A percentile compares a stretch with the other conserved stretches of the same genome.
Conservation (phyloP, 1,140 invertebrate genomes). For the Caenorhabditis remanei region DNA sequence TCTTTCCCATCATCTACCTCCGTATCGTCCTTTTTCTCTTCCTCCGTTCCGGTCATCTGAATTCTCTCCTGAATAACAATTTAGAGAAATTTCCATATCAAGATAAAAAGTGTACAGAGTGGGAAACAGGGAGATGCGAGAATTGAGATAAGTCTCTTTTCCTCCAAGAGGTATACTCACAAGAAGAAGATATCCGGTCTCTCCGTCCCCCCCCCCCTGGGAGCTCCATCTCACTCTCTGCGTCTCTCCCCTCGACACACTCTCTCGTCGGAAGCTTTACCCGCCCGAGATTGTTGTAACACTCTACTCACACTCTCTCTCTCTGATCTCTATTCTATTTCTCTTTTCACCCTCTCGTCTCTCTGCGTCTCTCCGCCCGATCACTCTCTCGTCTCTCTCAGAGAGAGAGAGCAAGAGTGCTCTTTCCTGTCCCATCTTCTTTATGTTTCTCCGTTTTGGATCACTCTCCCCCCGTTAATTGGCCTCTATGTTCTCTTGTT, state of each 20-base stretch:
- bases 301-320: background rate
- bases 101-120: background rate
- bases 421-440: constrained; percentile 5
- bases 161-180: background rate
- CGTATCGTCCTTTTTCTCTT: background rate
- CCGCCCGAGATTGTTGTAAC: background rate
- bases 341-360: background rate
- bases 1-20: background rate
- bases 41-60: constrained; percentile 42
- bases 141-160: background rate
- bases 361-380: constrained; percentile 1
- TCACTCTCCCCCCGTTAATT: constrained; percentile 12
- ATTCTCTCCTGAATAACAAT: too few species aligned
- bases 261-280: background rate
- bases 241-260: background rate
- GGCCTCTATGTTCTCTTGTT: background rate
- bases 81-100: background rate
- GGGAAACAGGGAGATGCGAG: background rate
- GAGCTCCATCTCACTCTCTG: background rate
- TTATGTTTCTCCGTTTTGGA: constrained; percentile 15
- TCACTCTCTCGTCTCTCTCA: background rate
- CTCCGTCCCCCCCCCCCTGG: background rate
- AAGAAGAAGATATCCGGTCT: background rate
- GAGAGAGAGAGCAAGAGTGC: background rate
- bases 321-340: too few species aligned